Evolutionary conservation across 2,888 invertebrate genomes (phyloP), one percentile per base, ranked within the genome.

Genomic region (Sarcophaga variegata): DNA sequence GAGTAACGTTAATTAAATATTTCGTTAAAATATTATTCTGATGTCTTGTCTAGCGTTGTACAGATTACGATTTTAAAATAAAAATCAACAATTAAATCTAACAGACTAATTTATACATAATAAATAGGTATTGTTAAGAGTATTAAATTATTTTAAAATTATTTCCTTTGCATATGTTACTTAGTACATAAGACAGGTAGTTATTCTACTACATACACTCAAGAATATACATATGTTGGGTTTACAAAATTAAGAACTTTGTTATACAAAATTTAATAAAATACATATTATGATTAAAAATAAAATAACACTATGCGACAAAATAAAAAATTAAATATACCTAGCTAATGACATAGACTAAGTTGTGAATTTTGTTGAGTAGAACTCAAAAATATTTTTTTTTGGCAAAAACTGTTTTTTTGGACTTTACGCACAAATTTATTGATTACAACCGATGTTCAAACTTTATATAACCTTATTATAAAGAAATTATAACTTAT

Each of bases 31-130:
- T 25, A 10, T 62, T 74, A 20, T 72, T 78, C 66, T 25, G 72
- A 70, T 81, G 71, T 74, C n/a, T 49, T 60, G 3, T 64, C 37
- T 62, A 71, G 79, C 71, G 71, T 86, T 86, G 77, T 75, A 77
- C 60, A 70, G 62, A 74, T 49, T 60, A 49, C 45, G 37, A 25
- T 80, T 54, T 45, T 22, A 71, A 72, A 67, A 69, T 67, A 59
- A 79, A 69, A 63, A 63, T 69, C 69, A 66, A 71, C 67, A 76
- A 74, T 78, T 86, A 81, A 66, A 64, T 37, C 77, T 81, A 80
- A 63, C 47, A 37, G 22, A 69, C 77, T 81, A 75, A 81, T 54
- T 37, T 37, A 37, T 37, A 37, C 37, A 2, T 37, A 37, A 37
- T 37, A 37, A 37, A 22, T 22, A 4, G 25, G 37, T 37, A 27